Evolutionary conservation across 1,140 invertebrate genomes (phyloP), one percentile per base, ranked within the genome.

Genomic region (Drosophila paulistorum): DNA sequence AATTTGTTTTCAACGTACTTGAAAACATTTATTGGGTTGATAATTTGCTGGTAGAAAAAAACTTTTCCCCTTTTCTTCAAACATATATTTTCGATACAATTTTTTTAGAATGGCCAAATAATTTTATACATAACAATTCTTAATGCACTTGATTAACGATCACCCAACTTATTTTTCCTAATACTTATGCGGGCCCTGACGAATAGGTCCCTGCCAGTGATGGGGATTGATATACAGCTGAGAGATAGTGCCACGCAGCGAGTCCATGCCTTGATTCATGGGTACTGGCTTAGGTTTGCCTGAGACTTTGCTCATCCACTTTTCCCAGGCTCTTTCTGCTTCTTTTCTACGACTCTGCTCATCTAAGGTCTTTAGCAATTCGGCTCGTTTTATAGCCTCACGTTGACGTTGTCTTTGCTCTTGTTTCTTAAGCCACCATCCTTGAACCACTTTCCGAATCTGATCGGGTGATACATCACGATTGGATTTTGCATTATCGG

Each of bases 201-300:
- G 20, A 33, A 60, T 7, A 0, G 30, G 7, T 26, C 6, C 41
- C 59, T 71, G 35, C 83, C 89, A 91, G 2, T 68, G 55, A 0
- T 26, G 7, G 1, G 89, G 89, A 62, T 91, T 91, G 0, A 82
- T 37, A 26, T 78, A 91, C 0, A 91, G 26, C 2, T 61, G 42
- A 0, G 89, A 86, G 11, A 91, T 54, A 7, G 79, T 83, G 26
- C 76, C 84, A 0, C 82, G 79, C 42, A 91, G 41, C 1, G 84
- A 83, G 37, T 82, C 61, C 4, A 91, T 20, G 11, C 89, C 89
- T 60, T 86, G 74, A 51, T 90, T 90, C 11, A 91, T 30, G 7
- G 89, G 89, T 23, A 91, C 89, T 13, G 89, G 89, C 58, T 86
- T 91, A 5, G 89, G 84, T 14, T 86, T 90, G 3, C 37, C 54